These are phyloP conservation scores for Chloroceryle inda DNA, from an alignment of 2,797 vertebrate species.

Conservation along the genomic window DNA sequence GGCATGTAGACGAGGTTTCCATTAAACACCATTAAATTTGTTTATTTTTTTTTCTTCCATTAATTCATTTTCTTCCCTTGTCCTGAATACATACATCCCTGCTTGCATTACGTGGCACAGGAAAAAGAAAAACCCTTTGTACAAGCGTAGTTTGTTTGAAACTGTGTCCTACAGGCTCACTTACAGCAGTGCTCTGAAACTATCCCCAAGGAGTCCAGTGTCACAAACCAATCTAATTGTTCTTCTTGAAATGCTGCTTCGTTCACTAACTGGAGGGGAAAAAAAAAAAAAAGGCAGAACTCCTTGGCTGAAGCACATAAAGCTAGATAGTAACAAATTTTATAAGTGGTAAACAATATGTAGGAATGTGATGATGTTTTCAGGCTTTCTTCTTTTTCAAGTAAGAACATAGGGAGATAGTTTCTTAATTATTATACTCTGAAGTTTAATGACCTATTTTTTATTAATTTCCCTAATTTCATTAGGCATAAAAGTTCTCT, in stretches of 20 bases:
- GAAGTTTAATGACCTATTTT: conserved; percentile 39
- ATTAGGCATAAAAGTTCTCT: conserved; percentile 20
- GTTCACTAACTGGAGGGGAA: neutral
- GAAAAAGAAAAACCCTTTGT: conserved; percentile 40
- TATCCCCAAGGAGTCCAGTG: conserved; percentile 50
- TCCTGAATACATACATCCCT: neutral
- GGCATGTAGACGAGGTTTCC: neutral
- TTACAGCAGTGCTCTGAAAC: conserved; percentile 61
- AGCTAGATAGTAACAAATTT: conserved; percentile 57
- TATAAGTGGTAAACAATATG: conserved; percentile 68
- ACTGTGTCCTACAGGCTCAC: conserved; percentile 70
- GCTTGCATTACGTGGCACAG: neutral
- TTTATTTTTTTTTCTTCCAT: conserved; percentile 2
- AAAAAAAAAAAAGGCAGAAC: conserved; percentile 16
- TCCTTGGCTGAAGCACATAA: conserved; percentile 52
- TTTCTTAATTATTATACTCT: conserved; percentile 69
- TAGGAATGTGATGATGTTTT: conserved; percentile 54
- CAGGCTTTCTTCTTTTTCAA: conserved; percentile 74
- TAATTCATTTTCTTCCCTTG: conserved; percentile 12
- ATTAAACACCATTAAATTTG: neutral
- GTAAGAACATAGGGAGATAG: conserved; percentile 32
- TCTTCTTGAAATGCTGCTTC: conserved; percentile 66
- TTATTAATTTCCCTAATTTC: conserved; percentile 44
- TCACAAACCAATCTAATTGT: conserved; percentile 72
- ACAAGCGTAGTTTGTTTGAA: conserved; percentile 69